Evolutionary conservation across 2,113 vertebrate species (phyloP).

Genomic region (Empidonax alnorum): DNA sequence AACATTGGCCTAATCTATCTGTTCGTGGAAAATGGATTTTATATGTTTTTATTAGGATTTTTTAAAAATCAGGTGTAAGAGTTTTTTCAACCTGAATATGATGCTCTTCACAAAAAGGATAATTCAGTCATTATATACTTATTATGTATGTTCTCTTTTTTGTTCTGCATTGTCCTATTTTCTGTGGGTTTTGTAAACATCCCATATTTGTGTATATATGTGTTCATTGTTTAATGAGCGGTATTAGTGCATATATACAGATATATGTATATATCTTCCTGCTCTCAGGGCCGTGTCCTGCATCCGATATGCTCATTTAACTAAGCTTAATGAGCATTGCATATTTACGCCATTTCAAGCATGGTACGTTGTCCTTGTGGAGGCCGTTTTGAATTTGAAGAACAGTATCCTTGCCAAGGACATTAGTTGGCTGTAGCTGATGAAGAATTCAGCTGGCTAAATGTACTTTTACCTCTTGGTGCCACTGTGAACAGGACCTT

Average conservation of each 20-base stretch:
- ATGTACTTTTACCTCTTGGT: slow-evolving; percentile 79
- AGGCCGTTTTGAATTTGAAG: slow-evolving; percentile 60
- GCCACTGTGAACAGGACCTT: slow-evolving; percentile 73
- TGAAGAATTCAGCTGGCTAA: slow-evolving; percentile 54
- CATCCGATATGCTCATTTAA: slow-evolving; percentile 38
- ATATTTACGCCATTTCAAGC: slow-evolving; percentile 31
- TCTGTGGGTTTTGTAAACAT: slow-evolving; percentile 22
- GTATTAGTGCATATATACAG: slow-evolving; percentile 31
- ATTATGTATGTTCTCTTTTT: neutral
- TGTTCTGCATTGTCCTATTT: neutral
- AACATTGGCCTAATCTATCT: neutral
- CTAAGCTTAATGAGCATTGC: slow-evolving; percentile 46
- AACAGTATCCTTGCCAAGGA: slow-evolving; percentile 32
- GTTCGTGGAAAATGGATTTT: neutral
- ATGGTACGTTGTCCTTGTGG: slow-evolving; percentile 43
- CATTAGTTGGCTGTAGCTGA: slow-evolving; percentile 53
- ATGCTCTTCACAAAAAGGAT: neutral
- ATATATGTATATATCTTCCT: neutral
- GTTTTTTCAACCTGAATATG: neutral
- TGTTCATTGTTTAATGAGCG: neutral
- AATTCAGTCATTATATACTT: neutral
- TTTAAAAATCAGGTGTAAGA: neutral
- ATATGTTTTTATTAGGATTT: neutral
- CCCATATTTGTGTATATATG: neutral
- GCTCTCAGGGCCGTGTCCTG: slow-evolving; percentile 27